Evolutionary conservation across 2,113 vertebrate genomes (phyloP).

Genomic region (Pogonocichla stellata): DNA sequence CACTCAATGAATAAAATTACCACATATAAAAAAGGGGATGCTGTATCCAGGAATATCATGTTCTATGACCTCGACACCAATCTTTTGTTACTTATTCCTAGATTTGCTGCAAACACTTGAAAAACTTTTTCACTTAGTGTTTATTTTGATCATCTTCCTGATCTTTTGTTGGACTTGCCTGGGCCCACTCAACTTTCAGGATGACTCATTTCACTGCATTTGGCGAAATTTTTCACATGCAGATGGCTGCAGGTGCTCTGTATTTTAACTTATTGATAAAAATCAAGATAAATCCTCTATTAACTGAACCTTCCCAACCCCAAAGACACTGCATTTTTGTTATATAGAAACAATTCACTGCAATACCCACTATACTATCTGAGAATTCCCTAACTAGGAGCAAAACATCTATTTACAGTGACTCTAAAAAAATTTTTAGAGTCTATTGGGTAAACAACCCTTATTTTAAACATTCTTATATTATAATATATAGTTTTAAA

Average conservation of each 20-base stretch:
- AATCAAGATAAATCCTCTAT: neutral
- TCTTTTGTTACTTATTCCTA: neutral
- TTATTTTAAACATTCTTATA: neutral
- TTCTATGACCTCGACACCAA: neutral
- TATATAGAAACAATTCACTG: neutral
- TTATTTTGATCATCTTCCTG: neutral
- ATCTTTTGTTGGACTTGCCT: neutral
- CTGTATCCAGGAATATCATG: neutral
- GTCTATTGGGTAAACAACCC: neutral
- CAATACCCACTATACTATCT: neutral
- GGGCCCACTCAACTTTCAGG: neutral
- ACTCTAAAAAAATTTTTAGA: neutral
- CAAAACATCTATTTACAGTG: neutral
- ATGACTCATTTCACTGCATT: neutral
- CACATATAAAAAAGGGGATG: neutral
- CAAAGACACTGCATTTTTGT: neutral
- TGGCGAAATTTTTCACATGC: neutral
- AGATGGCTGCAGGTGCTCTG: neutral
- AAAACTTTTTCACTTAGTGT: neutral
- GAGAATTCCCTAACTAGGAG: neutral
- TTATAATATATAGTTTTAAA: neutral
- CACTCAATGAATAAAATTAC: neutral
- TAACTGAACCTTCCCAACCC: neutral
- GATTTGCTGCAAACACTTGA: neutral
- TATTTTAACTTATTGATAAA: neutral